Base-by-base conservation (phyloP, 2,888 invertebrate genomes). In the Volucella zonaria region DNA sequence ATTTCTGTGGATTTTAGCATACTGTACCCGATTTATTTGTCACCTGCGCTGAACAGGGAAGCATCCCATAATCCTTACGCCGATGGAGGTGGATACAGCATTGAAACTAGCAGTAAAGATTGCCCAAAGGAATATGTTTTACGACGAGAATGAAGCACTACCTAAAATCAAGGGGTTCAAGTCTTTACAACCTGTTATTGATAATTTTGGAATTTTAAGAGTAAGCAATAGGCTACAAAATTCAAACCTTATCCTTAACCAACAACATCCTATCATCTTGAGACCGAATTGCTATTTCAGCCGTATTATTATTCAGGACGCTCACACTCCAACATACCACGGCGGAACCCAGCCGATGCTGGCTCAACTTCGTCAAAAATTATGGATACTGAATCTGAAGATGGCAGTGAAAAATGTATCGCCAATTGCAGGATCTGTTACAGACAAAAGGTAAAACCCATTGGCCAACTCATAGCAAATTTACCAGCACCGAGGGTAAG, bases 381-480 rank as follows among this genome's bases (percentile, higher is more conserved):
- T 64, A 23, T 78, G 73, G 82, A 78, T 78, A 31, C 14, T 74
- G 4, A 58, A 58, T 1, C 31, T 61, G 1, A 66, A 66, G n/a
- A 42, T 58, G 8, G 6, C 66, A 0, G 47, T 74, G 0, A 66
- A 54, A 54, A 47, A 42, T 43, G 73, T 18, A 58, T 86, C 11
- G 67, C 71, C 52, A 14, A 70, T 3, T 88, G 87, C 62, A 31
- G 81, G 8, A 56, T 45, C 6, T 87, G 87, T 45, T 71, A 67
- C 9, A 38, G 74, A 6, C 62, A 67, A 14, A 70, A 18, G 12
- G 38, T 40, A 12, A 31, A 75, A 45, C 2, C 52, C 0, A 42
- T 8, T 9, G n/a, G n/a, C n/a, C n/a, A n/a, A n/a, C n/a, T n/a
- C n/a, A n/a, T n/a, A n/a, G n/a, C n/a, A n/a, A n/a, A n/a, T n/a